These are phyloP conservation scores for Sceloporus tristichus DNA, from an alignment of 2,113 vertebrate genomes.

Conservation along the genomic window DNA sequence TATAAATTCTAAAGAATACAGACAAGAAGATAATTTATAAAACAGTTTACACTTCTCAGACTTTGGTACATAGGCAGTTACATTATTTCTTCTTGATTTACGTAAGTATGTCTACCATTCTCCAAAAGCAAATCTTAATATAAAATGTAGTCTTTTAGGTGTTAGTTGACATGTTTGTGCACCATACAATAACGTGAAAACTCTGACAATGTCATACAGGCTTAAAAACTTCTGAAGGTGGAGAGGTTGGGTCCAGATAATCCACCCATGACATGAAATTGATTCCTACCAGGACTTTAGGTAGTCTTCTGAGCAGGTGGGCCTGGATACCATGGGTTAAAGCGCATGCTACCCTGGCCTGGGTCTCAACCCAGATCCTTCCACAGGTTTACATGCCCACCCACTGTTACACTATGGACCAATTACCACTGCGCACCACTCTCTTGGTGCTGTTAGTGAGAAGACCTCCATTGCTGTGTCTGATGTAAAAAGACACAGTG, in stretches of 20 bases:
- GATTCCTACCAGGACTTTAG: background rate
- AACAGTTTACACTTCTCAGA: constrained; percentile 12
- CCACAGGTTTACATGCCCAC: too few species aligned
- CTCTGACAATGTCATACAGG: background rate
- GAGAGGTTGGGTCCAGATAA: background rate
- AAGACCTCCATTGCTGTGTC: too few species aligned
- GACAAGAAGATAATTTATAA: constrained; percentile 53
- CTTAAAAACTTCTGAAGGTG: background rate
- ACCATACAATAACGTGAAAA: too few species aligned
- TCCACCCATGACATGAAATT: background rate
- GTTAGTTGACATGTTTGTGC: background rate
- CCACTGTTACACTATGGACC: too few species aligned
- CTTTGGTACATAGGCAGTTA: background rate
- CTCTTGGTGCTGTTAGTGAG: too few species aligned
- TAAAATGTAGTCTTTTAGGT: too few species aligned
- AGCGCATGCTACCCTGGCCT: too few species aligned
- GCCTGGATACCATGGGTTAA: too few species aligned
- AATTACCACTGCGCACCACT: too few species aligned
- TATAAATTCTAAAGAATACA: constrained; percentile 90
- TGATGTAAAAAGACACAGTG: too few species aligned
- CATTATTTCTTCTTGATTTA: background rate
- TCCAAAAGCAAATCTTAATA: background rate
- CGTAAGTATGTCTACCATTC: background rate
- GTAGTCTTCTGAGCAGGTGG: too few species aligned
- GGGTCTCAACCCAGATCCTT: too few species aligned